Evolutionary conservation across 1,140 invertebrate genomes (phyloP).

Genomic region (Drosophila subpulchrella): DNA sequence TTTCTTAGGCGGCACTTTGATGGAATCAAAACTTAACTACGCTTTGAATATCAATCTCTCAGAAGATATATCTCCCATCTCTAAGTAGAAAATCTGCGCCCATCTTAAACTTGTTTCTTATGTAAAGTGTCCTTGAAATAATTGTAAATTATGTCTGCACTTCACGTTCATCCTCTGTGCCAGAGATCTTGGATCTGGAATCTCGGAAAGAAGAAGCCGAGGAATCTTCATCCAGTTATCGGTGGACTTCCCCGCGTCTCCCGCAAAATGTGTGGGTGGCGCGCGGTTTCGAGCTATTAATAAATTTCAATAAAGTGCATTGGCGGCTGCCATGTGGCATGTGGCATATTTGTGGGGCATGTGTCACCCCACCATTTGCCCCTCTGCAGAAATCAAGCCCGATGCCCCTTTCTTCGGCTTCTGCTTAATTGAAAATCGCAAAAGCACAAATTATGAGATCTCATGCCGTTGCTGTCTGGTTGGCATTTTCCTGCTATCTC

Average conservation of each 20-base stretch:
- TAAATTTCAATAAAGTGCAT: slow-evolving; percentile 79
- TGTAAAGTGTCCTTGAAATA: slow-evolving; percentile 83
- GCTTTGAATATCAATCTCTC: too few relatives aligned
- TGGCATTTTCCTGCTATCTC: slow-evolving; percentile 17
- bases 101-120: slow-evolving; percentile 49
- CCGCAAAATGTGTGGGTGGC: slow-evolving; percentile 26
- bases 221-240: slow-evolving; percentile 47
- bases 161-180: slow-evolving; percentile 11
- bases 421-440: slow-evolving; percentile 77
- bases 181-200: slow-evolving; percentile 22
- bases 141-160: slow-evolving; percentile 83
- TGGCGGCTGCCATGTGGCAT: slow-evolving; percentile 68
- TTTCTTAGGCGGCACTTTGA: too few relatives aligned
- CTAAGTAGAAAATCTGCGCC: slow-evolving; percentile 30
- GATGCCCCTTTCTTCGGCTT: slow-evolving; percentile 9
- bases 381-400: neutral
- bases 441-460: slow-evolving; percentile 73
- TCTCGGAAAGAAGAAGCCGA: slow-evolving; percentile 2
- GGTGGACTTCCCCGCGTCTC: neutral
- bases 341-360: slow-evolving; percentile 78
- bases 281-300: slow-evolving; percentile 69
- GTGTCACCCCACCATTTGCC: slow-evolving; percentile 55
- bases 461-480: slow-evolving; percentile 7
- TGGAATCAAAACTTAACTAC: too few relatives aligned
- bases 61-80: slow-evolving; percentile 9